Base-by-base conservation (phyloP, 2,113 vertebrate genomes). In the Turdus rufiventris region DNA sequence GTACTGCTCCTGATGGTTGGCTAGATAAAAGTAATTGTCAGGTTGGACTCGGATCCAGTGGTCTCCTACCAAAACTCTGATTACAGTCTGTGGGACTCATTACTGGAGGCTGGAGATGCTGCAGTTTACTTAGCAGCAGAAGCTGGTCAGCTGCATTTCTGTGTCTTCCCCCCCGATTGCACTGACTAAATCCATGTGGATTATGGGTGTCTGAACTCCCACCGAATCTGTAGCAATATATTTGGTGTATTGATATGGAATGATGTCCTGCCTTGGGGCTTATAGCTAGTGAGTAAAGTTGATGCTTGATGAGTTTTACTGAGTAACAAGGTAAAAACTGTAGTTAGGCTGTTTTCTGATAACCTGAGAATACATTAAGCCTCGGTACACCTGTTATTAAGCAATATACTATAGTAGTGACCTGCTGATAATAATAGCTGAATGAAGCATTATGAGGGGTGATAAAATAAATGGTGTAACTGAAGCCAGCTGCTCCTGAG, bases 1-100 rank as follows among this genome's bases (percentile, higher is more conserved):
- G 12, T 63, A 33, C 42, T 57, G 12, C 62, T 84, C 51, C 62
- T 88, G 63, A 34, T 72, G 62, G 36, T 24, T 88, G 25, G 11
- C n/a, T 61, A 72, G 33, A 33, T 80, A 36, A 47, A 88, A 66
- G 25, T 66, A 79, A 23, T 56, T 61, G 6, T 62, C 9, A 13
- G 31, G 9, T 66, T 70, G 24, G 31, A 62, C 48, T 63, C 1
- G 0, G 12, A 12, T n/a, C 12, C 12, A 71, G 36, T 56, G 62
- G 40, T 78, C 18, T 36, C 21, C 47, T 36, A n/a, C 28, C 29
- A 42, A 33, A 53, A 26, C 17, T 40, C 16, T 63, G 11, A 13
- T 34, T 7, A 2, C 24, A 33, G 42, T 67, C 24, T 0, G 0
- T 45, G 34, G 48, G 48, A 25, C 31, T 51, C 7, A 8, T 11